These are phyloP conservation scores for Caenorhabditis drosophilae DNA, from an alignment of 2,888 invertebrate species.

Conservation along the genomic window DNA sequence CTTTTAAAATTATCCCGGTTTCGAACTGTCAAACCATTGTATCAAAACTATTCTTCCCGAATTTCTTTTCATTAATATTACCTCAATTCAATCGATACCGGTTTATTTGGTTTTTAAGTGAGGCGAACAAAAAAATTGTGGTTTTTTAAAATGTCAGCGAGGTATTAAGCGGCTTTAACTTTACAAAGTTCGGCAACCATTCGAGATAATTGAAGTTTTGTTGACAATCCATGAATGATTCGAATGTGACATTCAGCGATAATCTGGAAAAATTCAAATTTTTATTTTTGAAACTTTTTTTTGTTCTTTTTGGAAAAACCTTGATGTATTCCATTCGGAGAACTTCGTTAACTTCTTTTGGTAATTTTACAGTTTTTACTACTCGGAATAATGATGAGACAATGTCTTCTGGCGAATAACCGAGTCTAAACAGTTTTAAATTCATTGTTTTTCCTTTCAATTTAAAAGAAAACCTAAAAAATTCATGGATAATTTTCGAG, in stretches of 20 bases:
- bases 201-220: slow-evolving; percentile 87
- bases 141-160: neutral
- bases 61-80: too few relatives aligned
- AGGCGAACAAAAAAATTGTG: neutral
- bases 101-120: too few relatives aligned
- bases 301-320: slow-evolving; percentile 71
- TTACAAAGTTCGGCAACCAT: slow-evolving; percentile 83
- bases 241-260: slow-evolving; percentile 88
- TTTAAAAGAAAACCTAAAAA: too few relatives aligned
- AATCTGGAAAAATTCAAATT: slow-evolving; percentile 76
- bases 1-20: too few relatives aligned
- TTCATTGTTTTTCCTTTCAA: too few relatives aligned
- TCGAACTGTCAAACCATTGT: too few relatives aligned
- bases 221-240: slow-evolving; percentile 83
- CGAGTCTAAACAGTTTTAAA: too few relatives aligned
- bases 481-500: slow-evolving; percentile 76
- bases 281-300: too few relatives aligned
- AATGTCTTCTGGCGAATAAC: slow-evolving; percentile 95
- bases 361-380: slow-evolving; percentile 82
- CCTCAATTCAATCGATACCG: too few relatives aligned
- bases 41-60: too few relatives aligned
- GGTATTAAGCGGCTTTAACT: slow-evolving; percentile 12
- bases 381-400: slow-evolving; percentile 93
- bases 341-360: slow-evolving; percentile 83
- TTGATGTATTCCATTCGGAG: slow-evolving; percentile 84